Evolutionary conservation across 2,113 vertebrate genomes (phyloP).

Genomic region (Neotoma lepida): DNA sequence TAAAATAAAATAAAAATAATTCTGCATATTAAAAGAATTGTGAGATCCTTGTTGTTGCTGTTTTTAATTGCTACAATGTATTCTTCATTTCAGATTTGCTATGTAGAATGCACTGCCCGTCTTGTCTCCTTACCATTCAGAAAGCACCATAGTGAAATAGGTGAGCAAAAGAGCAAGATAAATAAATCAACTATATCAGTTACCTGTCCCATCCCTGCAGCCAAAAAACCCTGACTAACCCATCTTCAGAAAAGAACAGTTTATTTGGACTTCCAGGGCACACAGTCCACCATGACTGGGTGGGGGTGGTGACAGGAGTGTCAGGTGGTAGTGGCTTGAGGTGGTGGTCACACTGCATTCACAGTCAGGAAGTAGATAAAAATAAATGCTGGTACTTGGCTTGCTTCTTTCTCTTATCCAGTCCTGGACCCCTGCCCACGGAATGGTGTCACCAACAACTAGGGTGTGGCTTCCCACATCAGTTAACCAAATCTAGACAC

Average conservation of each 20-base stretch:
- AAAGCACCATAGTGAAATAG: not conserved
- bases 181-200: not conserved
- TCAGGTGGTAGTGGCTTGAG: not conserved
- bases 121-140: constrained; percentile 33
- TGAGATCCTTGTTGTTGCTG: not conserved
- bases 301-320: not conserved
- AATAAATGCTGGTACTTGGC: not conserved
- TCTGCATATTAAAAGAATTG: not conserved
- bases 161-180: not conserved
- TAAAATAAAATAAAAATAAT: not conserved
- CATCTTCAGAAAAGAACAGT: not conserved
- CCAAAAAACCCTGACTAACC: not conserved
- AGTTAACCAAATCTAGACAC: not conserved
- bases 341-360: too few relatives aligned
- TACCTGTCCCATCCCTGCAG: not conserved
- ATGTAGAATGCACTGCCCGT: not conserved
- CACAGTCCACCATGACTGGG: not conserved
- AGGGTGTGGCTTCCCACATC: not conserved
- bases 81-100: constrained; percentile 11
- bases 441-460: too few relatives aligned
- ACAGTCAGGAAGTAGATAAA: not conserved
- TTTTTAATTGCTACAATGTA: not conserved
- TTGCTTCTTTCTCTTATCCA: not conserved
- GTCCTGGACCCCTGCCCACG: too few relatives aligned
- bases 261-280: not conserved